Conservation (phyloP, 1,140 invertebrate genomes). For the Heliconius nattereri region DNA sequence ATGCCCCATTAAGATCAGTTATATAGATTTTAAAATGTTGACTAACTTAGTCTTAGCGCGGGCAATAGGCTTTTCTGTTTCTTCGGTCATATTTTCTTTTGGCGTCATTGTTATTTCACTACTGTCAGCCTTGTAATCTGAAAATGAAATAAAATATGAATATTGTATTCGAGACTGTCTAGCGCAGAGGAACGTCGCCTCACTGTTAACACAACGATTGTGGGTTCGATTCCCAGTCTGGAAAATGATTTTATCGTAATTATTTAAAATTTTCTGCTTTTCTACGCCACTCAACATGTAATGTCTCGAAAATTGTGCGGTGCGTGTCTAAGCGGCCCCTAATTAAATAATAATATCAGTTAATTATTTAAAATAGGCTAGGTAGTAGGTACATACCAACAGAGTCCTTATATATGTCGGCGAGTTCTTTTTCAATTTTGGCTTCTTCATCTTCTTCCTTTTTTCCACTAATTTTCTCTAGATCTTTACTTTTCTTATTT, state of each 20-base stretch:
- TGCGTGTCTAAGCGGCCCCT: too few relatives aligned
- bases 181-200: not conserved
- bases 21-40: not conserved
- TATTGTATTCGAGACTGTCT: too few relatives aligned
- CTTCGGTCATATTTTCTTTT: slow-evolving; percentile 13
- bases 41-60: slow-evolving; percentile 36
- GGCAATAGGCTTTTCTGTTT: slow-evolving; percentile 31
- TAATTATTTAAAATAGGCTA: too few relatives aligned
- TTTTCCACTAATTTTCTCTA: slow-evolving; percentile 36
- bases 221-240: not conserved
- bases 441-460: slow-evolving; percentile 61
- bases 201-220: not conserved
- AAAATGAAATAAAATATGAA: slow-evolving; percentile 2
- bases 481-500: slow-evolving; percentile 43
- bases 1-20: too few relatives aligned
- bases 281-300: too few relatives aligned
- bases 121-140: slow-evolving; percentile 58
- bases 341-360: too few relatives aligned
- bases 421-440: slow-evolving; percentile 64
- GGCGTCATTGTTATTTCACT: slow-evolving; percentile 33
- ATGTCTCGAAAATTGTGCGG: not conserved
- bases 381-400: slow-evolving; percentile 36
- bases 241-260: not conserved
- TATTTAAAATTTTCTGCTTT: too few relatives aligned
- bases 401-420: slow-evolving; percentile 66